A percentile compares a stretch with the other conserved stretches of the same genome.
Conservation (phyloP, 1,140 invertebrate genomes). For the Muscidifurax raptorellus region DNA sequence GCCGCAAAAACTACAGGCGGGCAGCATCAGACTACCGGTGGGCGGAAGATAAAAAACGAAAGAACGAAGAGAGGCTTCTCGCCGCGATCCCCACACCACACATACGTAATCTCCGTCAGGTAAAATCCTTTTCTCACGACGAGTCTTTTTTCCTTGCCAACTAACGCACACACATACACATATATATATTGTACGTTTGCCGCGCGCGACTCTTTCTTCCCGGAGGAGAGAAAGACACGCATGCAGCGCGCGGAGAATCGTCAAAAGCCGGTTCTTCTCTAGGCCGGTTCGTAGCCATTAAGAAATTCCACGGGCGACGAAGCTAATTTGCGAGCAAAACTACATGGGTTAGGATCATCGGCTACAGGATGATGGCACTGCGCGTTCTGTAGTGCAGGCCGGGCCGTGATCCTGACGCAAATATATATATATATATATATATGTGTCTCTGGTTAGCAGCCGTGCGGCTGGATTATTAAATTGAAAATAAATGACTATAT, state of each 20-base stretch:
- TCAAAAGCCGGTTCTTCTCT: constrained; percentile 38
- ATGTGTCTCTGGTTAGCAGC: too few species aligned
- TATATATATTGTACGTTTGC: neutral
- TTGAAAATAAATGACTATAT: too few species aligned
- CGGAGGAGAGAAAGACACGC: constrained; percentile 8
- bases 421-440: too few species aligned
- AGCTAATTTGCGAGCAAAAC: constrained; percentile 19
- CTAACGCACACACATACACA: neutral
- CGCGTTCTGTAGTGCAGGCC: too few species aligned
- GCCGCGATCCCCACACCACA: neutral
- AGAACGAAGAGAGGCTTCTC: neutral
- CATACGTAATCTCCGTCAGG: constrained; percentile 31
- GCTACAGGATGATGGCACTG: too few species aligned
- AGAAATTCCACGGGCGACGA: constrained; percentile 34
- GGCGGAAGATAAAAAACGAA: constrained; percentile 7
- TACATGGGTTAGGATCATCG: neutral
- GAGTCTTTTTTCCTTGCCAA: constrained; percentile 11
- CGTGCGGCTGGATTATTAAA: too few species aligned
- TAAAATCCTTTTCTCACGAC: constrained; percentile 36
- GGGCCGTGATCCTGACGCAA: too few species aligned
- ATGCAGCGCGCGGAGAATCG: constrained; percentile 1
- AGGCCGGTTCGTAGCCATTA: constrained; percentile 23
- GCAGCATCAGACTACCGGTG: neutral
- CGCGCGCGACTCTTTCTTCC: constrained; percentile 13
- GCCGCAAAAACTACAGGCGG: neutral